Conservation (phyloP, 1,140 invertebrate genomes). For the Diachasma alloeum region DNA sequence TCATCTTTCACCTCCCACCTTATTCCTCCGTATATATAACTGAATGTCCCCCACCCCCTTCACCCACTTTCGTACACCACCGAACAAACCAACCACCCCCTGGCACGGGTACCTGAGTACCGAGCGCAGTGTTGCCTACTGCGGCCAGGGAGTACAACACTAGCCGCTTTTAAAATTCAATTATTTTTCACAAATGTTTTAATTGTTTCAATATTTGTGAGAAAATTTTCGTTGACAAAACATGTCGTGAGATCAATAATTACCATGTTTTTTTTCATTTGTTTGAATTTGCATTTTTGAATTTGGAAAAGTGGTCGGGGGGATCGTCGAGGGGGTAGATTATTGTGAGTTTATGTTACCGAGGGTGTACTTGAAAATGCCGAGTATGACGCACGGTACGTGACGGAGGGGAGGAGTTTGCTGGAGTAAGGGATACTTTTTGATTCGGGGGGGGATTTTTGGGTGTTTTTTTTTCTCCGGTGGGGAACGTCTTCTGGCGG, state of each 20-base stretch:
- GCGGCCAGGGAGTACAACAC: constrained; percentile 56
- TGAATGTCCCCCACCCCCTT: constrained; percentile 6
- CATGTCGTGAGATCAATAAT: not conserved
- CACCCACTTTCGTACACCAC: constrained; percentile 14
- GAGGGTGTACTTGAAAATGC: not conserved
- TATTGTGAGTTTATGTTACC: not conserved
- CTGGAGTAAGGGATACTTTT: not conserved
- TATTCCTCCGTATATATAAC: not conserved
- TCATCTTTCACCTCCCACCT: constrained; percentile 16
- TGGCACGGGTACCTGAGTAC: constrained; percentile 36
- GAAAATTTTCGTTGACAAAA: not conserved
- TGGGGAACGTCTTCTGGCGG: not conserved
- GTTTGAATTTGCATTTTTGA: not conserved
- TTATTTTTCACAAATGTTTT: constrained; percentile 39
- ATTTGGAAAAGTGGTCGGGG: not conserved
- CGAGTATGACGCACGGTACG: constrained; percentile 14
- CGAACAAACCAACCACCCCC: constrained; percentile 35
- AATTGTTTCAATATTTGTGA: not conserved
- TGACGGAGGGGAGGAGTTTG: not conserved
- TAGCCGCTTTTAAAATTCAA: constrained; percentile 43
- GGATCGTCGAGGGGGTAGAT: not conserved
- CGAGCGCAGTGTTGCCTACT: constrained; percentile 59
- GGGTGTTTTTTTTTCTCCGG: not conserved
- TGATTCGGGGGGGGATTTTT: not conserved
- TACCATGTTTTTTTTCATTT: not conserved